Conservation (phyloP, 2,888 invertebrate species). For the Aleiodes leptofemur region DNA sequence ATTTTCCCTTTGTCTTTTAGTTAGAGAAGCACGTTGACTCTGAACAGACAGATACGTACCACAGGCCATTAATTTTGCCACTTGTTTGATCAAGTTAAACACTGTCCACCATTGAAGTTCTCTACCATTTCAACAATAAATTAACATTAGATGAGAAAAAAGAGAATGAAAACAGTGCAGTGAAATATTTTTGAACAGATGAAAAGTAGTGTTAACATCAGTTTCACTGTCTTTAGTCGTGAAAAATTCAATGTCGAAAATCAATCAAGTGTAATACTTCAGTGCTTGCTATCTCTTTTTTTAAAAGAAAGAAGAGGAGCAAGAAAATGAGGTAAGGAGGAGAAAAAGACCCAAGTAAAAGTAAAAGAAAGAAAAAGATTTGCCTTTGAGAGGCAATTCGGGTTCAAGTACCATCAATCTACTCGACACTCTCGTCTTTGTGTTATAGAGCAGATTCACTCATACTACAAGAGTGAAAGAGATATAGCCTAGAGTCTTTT, state of each 20-base stretch:
- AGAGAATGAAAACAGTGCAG: not conserved
- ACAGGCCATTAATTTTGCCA: conserved; percentile 13
- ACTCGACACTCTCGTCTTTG: conserved; percentile 25
- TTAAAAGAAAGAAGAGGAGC: not conserved
- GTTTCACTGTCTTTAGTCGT: too few species aligned
- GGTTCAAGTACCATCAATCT: conserved; percentile 36
- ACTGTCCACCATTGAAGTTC: not conserved
- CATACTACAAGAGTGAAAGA: conserved; percentile 5
- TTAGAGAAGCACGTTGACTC: conserved; percentile 10
- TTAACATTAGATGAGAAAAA: not conserved
- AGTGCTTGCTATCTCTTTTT: not conserved
- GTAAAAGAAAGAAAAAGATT: conserved; percentile 16
- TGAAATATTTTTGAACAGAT: not conserved
- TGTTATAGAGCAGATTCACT: conserved; percentile 26
- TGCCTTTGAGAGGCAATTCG: conserved; percentile 30
- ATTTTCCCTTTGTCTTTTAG: not conserved
- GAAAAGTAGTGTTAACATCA: not conserved
- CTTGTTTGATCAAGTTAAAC: conserved; percentile 20
- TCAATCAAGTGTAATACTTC: not conserved
- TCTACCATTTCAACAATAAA: not conserved
- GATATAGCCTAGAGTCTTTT: conserved; percentile 1
- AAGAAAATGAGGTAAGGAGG: not conserved
- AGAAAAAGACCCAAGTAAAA: not conserved
- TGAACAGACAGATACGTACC: conserved; percentile 8
- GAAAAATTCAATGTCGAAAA: not conserved